A percentile compares a stretch with the other conserved stretches of the same genome.
These are phyloP conservation scores for Leptinotarsa rubiginosa DNA, from an alignment of 2,888 invertebrate species.

Conservation along the genomic window DNA sequence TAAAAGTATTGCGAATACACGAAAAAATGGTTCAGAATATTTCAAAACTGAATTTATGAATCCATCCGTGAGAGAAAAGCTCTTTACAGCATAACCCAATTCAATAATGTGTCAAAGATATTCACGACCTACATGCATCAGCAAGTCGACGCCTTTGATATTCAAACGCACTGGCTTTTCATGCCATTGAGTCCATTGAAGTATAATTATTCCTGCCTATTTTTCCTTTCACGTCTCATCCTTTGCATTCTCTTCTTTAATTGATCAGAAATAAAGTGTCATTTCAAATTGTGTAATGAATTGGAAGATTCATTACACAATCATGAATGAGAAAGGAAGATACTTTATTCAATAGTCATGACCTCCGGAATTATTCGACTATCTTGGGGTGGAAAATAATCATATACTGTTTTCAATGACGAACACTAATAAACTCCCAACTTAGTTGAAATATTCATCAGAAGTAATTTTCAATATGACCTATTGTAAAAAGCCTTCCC, in stretches of 20 bases:
- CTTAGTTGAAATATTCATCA: too few relatives aligned
- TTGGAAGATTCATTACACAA: too few relatives aligned
- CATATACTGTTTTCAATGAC: too few relatives aligned
- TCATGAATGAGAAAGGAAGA: too few relatives aligned
- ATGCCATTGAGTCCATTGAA: not conserved
- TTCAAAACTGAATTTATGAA: not conserved
- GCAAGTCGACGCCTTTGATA: constrained; percentile 10
- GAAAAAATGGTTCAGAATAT: not conserved
- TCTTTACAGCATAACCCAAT: not conserved
- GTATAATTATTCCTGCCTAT: not conserved
- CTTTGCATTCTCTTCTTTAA: not conserved
- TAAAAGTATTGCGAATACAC: not conserved
- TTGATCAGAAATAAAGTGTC: too few relatives aligned
- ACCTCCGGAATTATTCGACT: too few relatives aligned
- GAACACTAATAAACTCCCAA: too few relatives aligned
- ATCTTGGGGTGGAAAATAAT: too few relatives aligned
- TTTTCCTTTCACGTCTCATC: not conserved
- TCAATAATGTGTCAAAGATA: constrained; percentile 17
- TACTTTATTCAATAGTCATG: too few relatives aligned
- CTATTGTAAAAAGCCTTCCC: too few relatives aligned
- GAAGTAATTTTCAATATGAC: too few relatives aligned
- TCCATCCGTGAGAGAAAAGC: not conserved
- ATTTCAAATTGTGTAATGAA: too few relatives aligned
- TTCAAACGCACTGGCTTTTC: not conserved
- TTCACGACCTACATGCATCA: constrained; percentile 7